phyloP scores from a whole-genome alignment of 1,140 invertebrate species.

The Hyles vespertilio region DNA sequence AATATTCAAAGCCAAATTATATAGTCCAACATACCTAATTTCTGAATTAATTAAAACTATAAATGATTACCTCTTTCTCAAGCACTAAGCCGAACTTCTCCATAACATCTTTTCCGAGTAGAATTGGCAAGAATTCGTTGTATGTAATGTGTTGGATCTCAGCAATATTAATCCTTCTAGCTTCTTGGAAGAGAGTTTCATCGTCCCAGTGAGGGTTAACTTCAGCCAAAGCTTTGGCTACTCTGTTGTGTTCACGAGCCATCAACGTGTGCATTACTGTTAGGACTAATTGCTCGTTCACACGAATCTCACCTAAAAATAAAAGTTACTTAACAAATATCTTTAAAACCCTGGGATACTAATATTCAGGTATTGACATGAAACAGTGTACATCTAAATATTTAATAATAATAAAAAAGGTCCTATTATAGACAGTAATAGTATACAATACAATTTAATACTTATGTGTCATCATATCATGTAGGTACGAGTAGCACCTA shows the following conservation, averaged over 20 bases:
- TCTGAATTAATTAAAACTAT: neutral
- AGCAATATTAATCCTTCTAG: conserved; percentile 91
- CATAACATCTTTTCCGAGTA: conserved; percentile 95
- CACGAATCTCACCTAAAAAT: conserved; percentile 89
- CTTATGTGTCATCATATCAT: too few species aligned
- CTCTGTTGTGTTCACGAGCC: conserved; percentile 91
- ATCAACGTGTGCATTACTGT: conserved; percentile 94
- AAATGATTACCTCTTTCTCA: conserved; percentile 83
- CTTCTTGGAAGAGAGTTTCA: conserved; percentile 95
- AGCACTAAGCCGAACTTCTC: conserved; percentile 91
- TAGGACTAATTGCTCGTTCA: conserved; percentile 94
- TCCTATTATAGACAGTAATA: too few species aligned
- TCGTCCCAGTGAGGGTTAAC: conserved; percentile 97
- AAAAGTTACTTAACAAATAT: too few species aligned
- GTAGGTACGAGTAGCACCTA: too few species aligned
- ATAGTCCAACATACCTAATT: neutral
- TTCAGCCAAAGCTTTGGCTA: conserved; percentile 84
- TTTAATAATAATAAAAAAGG: too few species aligned
- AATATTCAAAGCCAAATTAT: neutral
- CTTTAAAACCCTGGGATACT: too few species aligned
- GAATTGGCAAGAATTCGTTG: conserved; percentile 95
- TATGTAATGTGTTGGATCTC: conserved; percentile 95
- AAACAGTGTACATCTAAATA: too few species aligned
- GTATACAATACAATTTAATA: too few species aligned
- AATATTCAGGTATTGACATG: too few species aligned